A percentile compares a stretch with the other conserved stretches of the same genome.
Evolutionary conservation across 1,140 invertebrate species (phyloP).

Genomic region (Pseudomyrmex dendroicus): DNA sequence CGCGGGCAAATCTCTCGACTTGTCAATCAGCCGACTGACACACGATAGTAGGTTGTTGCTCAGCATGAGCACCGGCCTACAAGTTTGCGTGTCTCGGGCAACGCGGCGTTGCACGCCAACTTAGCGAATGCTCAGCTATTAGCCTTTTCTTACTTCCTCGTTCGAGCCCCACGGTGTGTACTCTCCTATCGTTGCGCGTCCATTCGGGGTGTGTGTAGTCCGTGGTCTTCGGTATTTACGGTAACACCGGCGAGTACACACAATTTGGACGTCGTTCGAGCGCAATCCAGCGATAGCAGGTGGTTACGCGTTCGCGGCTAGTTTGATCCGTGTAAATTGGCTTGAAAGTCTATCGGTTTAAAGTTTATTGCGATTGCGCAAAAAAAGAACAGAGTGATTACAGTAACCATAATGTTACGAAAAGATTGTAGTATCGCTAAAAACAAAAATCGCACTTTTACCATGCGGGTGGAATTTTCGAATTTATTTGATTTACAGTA

Average conservation of each 20-base stretch:
- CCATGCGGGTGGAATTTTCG: too few species aligned
- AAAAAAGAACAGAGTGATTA: not conserved
- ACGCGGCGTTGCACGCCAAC: conserved; percentile 76
- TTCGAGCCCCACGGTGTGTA: conserved; percentile 52
- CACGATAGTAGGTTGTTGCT: conserved; percentile 74
- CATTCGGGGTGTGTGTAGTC: conserved; percentile 24
- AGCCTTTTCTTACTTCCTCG: conserved; percentile 78
- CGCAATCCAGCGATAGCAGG: conserved; percentile 20
- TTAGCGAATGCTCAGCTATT: conserved; percentile 81
- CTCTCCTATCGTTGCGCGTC: conserved; percentile 64
- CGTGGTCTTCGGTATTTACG: conserved; percentile 40
- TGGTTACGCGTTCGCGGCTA: conserved; percentile 31
- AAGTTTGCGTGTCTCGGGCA: conserved; percentile 77
- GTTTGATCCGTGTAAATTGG: conserved; percentile 13
- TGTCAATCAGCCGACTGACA: conserved; percentile 85
- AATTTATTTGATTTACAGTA: not conserved
- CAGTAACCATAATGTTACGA: too few species aligned
- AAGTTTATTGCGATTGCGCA: too few species aligned
- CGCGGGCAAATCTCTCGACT: conserved; percentile 84
- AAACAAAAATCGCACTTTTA: too few species aligned
- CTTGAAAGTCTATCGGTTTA: not conserved
- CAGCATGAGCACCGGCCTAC: conserved; percentile 32
- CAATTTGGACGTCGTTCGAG: conserved; percentile 22
- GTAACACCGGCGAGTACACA: conserved; percentile 24
- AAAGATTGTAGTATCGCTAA: too few species aligned